These are phyloP conservation scores for Mastigias papua DNA, from an alignment of 30 jellyfish, hydroid and myxozoan genomes.

Conservation along the genomic window DNA sequence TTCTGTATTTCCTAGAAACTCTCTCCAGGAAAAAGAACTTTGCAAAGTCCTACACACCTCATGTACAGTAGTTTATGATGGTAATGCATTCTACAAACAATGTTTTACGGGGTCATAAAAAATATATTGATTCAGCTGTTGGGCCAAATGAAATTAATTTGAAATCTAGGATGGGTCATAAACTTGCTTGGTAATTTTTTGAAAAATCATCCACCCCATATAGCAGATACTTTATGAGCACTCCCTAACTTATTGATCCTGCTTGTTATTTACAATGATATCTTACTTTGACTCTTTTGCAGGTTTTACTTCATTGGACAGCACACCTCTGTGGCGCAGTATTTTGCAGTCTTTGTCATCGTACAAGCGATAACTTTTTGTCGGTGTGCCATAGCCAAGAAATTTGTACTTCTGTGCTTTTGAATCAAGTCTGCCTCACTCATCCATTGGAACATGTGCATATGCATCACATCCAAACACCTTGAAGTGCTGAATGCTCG, in stretches of 20 bases:
- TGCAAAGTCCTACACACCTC: too few relatives aligned
- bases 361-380: neutral
- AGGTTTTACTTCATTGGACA: neutral
- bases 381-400: neutral
- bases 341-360: neutral
- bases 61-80: too few relatives aligned
- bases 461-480: conserved; percentile 47
- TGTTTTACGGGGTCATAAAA: too few relatives aligned
- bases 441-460: conserved; percentile 31
- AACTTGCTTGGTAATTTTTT: too few relatives aligned
- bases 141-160: too few relatives aligned
- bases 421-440: conserved; percentile 30
- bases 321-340: neutral
- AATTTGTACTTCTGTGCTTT: neutral
- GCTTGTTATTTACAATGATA: neutral
- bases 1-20: too few relatives aligned
- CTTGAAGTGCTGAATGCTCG: conserved; percentile 3
- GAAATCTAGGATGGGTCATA: too few relatives aligned
- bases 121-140: too few relatives aligned
- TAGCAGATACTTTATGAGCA: too few relatives aligned
- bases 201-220: too few relatives aligned
- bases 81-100: too few relatives aligned
- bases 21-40: too few relatives aligned
- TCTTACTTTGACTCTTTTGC: neutral
- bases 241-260: neutral